Percentiles rank a stretch among this genome's conserved stretches.
phyloP scores from a whole-genome alignment of 2,797 vertebrate genomes.

The Schizopygopsis pylzovi region DNA sequence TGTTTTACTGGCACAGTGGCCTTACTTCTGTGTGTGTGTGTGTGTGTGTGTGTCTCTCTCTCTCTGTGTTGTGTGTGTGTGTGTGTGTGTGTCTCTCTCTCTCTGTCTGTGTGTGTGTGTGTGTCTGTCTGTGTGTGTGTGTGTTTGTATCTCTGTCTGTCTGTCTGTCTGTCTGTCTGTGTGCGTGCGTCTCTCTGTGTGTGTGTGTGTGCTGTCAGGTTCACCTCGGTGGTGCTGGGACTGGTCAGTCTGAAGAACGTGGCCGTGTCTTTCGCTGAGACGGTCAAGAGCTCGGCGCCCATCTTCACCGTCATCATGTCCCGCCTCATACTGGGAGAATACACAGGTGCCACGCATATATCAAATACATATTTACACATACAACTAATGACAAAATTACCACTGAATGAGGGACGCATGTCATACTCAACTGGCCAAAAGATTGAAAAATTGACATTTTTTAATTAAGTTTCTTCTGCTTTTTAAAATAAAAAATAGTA shows the following conservation, averaged over 20 bases:
- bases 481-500: no score
- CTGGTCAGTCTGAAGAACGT: constrained; percentile 96
- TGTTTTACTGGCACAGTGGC: not conserved
- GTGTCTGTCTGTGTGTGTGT: no score
- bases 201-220: constrained; percentile 73
- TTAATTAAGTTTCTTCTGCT: no score
- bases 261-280: constrained; percentile 95
- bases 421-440: rapidly evolving
- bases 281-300: constrained; percentile 95
- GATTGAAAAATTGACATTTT: not conserved
- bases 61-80: no score
- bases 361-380: no score
- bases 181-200: no score
- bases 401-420: not conserved
- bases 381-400: no score
- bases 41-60: not conserved
- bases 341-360: constrained; percentile 81
- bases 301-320: constrained; percentile 99
- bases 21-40: not conserved
- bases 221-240: constrained; percentile 92
- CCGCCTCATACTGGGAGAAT: constrained; percentile 92
- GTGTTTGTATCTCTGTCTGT: no score
- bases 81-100: no score
- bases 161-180: no score
- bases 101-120: no score